phyloP scores from a whole-genome alignment of 2,113 vertebrate genomes.

The Bos indicus region DNA sequence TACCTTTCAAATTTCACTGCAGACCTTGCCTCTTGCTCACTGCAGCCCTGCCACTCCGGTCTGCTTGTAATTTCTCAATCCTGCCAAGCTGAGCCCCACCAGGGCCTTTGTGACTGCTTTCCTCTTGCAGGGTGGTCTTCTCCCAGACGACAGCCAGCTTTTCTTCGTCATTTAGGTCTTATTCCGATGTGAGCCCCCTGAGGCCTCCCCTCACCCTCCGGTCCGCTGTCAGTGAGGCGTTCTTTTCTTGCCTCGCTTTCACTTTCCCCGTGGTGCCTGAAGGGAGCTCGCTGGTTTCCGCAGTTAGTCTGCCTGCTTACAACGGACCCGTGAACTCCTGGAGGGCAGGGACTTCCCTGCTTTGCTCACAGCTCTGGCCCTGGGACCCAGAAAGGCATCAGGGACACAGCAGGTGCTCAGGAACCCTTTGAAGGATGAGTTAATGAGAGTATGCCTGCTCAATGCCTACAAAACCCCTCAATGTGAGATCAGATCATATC shows the following conservation, averaged over 20 bases:
- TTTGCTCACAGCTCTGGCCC: not conserved
- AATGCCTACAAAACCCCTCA: not conserved
- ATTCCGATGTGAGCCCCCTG: not conserved
- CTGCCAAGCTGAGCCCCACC: not conserved
- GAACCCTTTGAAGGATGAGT: not conserved
- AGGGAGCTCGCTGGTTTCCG: not conserved
- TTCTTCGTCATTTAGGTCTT: not conserved
- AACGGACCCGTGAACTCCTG: not conserved
- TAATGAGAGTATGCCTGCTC: not conserved
- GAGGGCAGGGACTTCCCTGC: not conserved
- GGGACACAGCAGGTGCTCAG: not conserved
- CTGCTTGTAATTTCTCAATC: not conserved
- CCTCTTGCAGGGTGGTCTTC: not conserved
- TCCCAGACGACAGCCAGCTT: not conserved
- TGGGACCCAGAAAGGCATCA: not conserved
- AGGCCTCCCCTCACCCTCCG: not conserved
- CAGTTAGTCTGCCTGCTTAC: not conserved
- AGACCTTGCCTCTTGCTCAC: not conserved
- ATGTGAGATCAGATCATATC: no score
- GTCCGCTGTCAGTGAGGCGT: fast-evolving
- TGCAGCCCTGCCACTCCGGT: not conserved
- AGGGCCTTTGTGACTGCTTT: not conserved
- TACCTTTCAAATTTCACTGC: not conserved
- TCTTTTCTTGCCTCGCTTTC: not conserved
- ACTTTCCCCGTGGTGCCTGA: not conserved